Percentiles rank a stretch among this genome's conserved stretches.
Conservation (phyloP, 1,140 invertebrate species). For the Pogonomyrmex barbatus region DNA sequence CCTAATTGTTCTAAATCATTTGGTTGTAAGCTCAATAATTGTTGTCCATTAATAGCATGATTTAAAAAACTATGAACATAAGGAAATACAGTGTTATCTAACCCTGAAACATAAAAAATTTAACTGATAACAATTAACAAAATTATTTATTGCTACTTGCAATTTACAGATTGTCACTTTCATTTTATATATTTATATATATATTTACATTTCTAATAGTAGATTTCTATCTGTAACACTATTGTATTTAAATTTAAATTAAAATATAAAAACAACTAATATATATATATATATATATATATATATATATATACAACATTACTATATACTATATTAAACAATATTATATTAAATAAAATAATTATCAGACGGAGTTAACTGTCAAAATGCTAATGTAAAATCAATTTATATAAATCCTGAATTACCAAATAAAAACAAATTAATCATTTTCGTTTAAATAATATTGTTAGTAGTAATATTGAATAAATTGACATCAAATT, state of each 20-base stretch:
- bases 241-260: neutral
- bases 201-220: neutral
- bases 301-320: neutral
- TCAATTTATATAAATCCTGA: neutral
- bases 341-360: neutral
- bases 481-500: neutral
- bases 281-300: neutral
- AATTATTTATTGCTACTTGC: neutral
- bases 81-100: slow-evolving; percentile 92
- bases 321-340: neutral
- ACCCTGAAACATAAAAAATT: slow-evolving; percentile 86
- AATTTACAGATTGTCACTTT: too few relatives aligned
- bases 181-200: neutral
- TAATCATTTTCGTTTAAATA: neutral
- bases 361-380: neutral
- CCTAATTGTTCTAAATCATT: slow-evolving; percentile 95
- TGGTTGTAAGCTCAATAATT: slow-evolving; percentile 92
- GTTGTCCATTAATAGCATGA: slow-evolving; percentile 93
- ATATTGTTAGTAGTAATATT: neutral
- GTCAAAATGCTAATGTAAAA: neutral
- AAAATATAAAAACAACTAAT: neutral
- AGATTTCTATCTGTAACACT: neutral
- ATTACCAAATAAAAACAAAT: neutral
- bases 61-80: slow-evolving; percentile 94
- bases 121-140: slow-evolving; percentile 28